Evolutionary conservation across 2,888 invertebrate species (phyloP), one percentile per base, ranked within the genome.

Genomic region (Neoscelio sp.): DNA sequence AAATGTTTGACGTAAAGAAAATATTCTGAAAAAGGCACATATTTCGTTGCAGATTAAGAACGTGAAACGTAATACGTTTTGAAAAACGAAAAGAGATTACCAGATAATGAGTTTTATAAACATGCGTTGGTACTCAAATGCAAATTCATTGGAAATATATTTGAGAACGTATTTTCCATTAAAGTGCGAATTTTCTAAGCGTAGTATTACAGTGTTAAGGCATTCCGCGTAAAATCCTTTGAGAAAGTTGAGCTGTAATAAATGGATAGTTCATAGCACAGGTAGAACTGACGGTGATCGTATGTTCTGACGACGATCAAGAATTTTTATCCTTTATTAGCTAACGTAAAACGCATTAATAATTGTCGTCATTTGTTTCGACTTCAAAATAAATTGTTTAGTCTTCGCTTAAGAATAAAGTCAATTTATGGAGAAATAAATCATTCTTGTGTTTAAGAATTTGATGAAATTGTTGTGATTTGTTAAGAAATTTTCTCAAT

Each of bases 71-170:
- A 23, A 23, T 6, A 4, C n/a, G n/a, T n/a, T n/a, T n/a, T n/a
- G n/a, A n/a, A n/a, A n/a, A n/a, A n/a, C n/a, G n/a, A n/a, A n/a
- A n/a, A n/a, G n/a, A n/a, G n/a, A n/a, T n/a, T n/a, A n/a, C n/a
- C n/a, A n/a, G n/a, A n/a, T n/a, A n/a, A n/a, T 8, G n/a, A 33
- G 12, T 40, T 65, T 38, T 48, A 62, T 35, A 30, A 48, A n/a
- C 23, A 10, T 38, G 35, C 35, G 44, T 12, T 10, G 38, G 18
- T 13, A 56, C 40, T 56, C 15, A 64, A 48, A 62, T 50, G 48
- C 38, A 38, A 48, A 64, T 64, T 46, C 50, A 50, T 50, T 28
- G 28, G 26, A 50, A 26, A 46, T 50, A 50, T 64, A 64, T 58
- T 26, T 38, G 50, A 28, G 17, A 48, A 38, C 50, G 62, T 15